phyloP scores from a whole-genome alignment of 2,797 vertebrate species.

The Antennarius maculatus region DNA sequence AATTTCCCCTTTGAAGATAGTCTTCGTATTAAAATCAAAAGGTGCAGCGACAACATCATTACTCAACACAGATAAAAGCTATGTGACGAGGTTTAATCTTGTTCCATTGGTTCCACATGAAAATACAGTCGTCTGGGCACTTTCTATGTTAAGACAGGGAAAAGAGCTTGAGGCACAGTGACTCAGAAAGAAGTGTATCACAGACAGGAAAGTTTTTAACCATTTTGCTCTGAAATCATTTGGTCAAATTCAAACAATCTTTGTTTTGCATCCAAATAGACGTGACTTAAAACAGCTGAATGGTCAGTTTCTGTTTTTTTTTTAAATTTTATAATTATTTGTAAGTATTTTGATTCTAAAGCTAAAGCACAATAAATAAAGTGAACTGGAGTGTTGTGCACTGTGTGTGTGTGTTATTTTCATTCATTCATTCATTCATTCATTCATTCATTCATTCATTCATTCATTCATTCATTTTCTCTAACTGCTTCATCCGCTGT shows the following conservation, averaged over 20 bases:
- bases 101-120: constrained; percentile 42
- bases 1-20: constrained; percentile 45
- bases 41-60: constrained; percentile 37
- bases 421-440: too few species aligned
- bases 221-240: neutral
- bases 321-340: too few species aligned
- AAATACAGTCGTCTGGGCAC: constrained; percentile 6
- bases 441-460: too few species aligned
- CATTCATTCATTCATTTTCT: too few species aligned
- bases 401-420: too few species aligned
- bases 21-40: constrained; percentile 23
- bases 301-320: too few species aligned
- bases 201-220: neutral
- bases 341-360: too few species aligned
- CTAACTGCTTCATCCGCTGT: too few species aligned
- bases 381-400: too few species aligned
- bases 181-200: neutral
- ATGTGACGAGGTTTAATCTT: constrained; percentile 41
- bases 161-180: neutral
- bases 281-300: too few species aligned
- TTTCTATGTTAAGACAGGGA: constrained; percentile 4
- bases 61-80: constrained; percentile 26
- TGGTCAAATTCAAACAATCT: neutral
- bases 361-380: too few species aligned
- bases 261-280: too few species aligned